A percentile compares a stretch with the other conserved stretches of the same genome.
Conservation (phyloP, 2,797 vertebrate species). For the Sebastes diaconus region DNA sequence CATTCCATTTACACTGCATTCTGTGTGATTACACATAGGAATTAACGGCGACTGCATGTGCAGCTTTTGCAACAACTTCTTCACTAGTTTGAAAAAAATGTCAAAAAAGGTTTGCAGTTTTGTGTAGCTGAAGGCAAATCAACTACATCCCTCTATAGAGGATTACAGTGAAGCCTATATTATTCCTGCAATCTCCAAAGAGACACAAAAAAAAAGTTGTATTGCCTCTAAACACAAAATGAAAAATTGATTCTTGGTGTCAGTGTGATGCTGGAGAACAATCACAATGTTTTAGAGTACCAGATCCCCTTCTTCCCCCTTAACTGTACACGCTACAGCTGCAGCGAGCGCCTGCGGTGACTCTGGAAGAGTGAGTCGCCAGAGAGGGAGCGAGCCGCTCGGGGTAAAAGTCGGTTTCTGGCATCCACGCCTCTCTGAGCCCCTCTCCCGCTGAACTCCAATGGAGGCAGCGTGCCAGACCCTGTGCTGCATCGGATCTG, state of each 20-base stretch:
- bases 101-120: slow-evolving; percentile 21
- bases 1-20: slow-evolving; percentile 32
- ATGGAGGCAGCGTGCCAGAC: slow-evolving; percentile 50
- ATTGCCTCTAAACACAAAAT: slow-evolving; percentile 61
- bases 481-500: slow-evolving; percentile 53
- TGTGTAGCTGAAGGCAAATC: slow-evolving; percentile 37
- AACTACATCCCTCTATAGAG: slow-evolving; percentile 8
- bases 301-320: slow-evolving; percentile 33
- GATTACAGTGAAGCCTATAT: slow-evolving; percentile 26
- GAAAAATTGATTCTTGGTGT: slow-evolving; percentile 63
- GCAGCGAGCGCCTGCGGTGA: slow-evolving; percentile 47
- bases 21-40: slow-evolving; percentile 34
- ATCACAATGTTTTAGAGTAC: slow-evolving; percentile 39
- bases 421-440: slow-evolving; percentile 48
- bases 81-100: slow-evolving; percentile 15
- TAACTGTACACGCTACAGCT: slow-evolving; percentile 45
- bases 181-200: slow-evolving; percentile 51
- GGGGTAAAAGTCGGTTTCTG: slow-evolving; percentile 44
- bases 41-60: not conserved
- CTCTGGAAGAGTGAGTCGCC: slow-evolving; percentile 31
- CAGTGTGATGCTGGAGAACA: slow-evolving; percentile 53
- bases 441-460: slow-evolving; percentile 38
- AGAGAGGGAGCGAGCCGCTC: slow-evolving; percentile 29
- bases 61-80: slow-evolving; percentile 7
- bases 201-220: slow-evolving; percentile 35